These are phyloP conservation scores for Empidonax alnorum DNA, from an alignment of 2,113 vertebrate genomes.

Conservation along the genomic window DNA sequence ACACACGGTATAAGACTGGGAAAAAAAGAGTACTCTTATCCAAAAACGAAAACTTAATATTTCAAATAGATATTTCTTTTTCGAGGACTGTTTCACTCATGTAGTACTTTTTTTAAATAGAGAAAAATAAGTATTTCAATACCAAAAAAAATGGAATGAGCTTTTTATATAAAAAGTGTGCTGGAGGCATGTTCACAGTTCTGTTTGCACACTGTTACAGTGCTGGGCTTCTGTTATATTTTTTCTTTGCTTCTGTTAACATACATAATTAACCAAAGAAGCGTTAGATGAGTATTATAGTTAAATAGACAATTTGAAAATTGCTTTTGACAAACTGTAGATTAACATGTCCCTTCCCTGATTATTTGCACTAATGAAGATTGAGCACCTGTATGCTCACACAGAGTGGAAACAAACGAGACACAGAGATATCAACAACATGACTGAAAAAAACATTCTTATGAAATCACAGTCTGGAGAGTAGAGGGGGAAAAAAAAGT, in stretches of 20 bases:
- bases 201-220: neutral
- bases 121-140: neutral
- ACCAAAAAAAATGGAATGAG: rapidly evolving
- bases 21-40: neutral
- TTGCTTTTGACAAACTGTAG: conserved; percentile 42
- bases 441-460: neutral
- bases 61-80: neutral
- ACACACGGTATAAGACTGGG: neutral
- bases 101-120: neutral
- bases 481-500: neutral
- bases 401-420: neutral
- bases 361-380: conserved; percentile 46
- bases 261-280: conserved; percentile 28
- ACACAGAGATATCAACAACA: neutral
- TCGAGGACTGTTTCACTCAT: neutral
- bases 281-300: neutral
- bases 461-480: neutral
- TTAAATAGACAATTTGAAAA: conserved; percentile 27
- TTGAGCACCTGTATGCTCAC: conserved; percentile 11
- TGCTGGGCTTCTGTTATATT: neutral
- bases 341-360: conserved; percentile 35
- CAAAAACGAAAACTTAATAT: neutral
- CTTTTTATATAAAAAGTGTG: neutral
- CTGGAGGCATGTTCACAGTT: neutral
- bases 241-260: neutral